Base-by-base conservation (phyloP, 2,797 vertebrate genomes). In the Labeo calbasu region DNA sequence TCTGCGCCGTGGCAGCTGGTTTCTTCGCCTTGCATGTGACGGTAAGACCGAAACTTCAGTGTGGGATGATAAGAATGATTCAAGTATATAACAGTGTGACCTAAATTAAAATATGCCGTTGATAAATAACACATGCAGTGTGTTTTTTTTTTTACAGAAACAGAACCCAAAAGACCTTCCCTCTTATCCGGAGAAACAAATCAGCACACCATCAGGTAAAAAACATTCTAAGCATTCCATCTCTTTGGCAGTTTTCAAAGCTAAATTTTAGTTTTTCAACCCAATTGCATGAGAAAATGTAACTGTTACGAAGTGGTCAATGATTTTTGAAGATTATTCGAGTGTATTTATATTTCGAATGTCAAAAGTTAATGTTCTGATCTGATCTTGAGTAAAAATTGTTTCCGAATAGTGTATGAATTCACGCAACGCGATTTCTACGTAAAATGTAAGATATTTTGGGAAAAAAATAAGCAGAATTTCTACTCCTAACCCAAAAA, bases 1-100 rank as follows among this genome's bases (percentile, higher is more conserved):
- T 94, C 12, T 92, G 91, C 21, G 19, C 88, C 0, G 90, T 68
- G 5, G 90, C 89, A 14, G 36, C 90, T 75, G 12, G 90, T 66
- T 68, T 94, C 46, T 89, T 89, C 55, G 55, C 85, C 2, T 91
- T 81, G 87, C 83, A 88, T 81, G 85, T 88, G 84, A 66, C 0
- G 89, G 87, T 43, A 87, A 82, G 53, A 46, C 78, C 3, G 50
- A 91, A 1, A 15, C 7, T 1, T 85, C 0, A 89, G 90, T 93
- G 88, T 87, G 88, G 11, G 86, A 15, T 5, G 17, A 72, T 11
- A 28, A 28, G 7, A 28, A 82, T 46, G 25, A 1, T 5, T 71
- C 13, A 15, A 61, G 2, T 21, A 55, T 5, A 65, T 5, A 51
- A 51, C 75, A 12, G 11, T 63, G 5, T 15, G 6, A 59, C 12